Evolutionary conservation across 2,888 invertebrate species (phyloP).

Genomic region (Nemotelus nigrinus): DNA sequence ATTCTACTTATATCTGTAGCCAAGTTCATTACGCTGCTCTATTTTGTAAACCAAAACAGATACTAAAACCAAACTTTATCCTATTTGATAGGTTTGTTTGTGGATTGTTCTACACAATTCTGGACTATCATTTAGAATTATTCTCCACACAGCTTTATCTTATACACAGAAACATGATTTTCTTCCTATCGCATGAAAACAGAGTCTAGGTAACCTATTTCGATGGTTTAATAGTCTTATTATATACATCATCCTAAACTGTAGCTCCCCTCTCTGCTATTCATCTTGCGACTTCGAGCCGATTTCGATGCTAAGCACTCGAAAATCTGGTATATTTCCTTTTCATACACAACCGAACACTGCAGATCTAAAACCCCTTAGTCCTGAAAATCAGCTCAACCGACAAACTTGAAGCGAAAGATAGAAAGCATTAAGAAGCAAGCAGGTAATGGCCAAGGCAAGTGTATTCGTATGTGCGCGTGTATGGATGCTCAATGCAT

Average conservation of each 20-base stretch:
- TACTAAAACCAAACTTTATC: slow-evolving; percentile 28
- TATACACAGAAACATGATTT: background rate
- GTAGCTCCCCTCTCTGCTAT: slow-evolving; percentile 1
- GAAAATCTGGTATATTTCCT: slow-evolving; percentile 18
- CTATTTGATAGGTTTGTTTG: slow-evolving; percentile 43
- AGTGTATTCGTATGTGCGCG: background rate
- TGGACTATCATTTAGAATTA: slow-evolving; percentile 5
- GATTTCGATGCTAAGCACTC: background rate
- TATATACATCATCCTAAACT: background rate
- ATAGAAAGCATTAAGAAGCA: background rate
- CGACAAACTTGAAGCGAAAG: background rate
- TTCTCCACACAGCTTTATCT: background rate
- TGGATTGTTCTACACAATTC: slow-evolving; percentile 11
- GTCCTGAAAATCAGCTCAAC: slow-evolving; percentile 22
- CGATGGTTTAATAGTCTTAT: slow-evolving; percentile 24
- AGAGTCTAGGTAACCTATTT: slow-evolving; percentile 15
- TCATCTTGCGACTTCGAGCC: slow-evolving; percentile 23
- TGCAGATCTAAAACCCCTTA: slow-evolving; percentile 26
- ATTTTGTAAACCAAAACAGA: background rate
- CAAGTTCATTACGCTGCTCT: background rate
- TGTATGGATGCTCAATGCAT: background rate
- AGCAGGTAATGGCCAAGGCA: slow-evolving; percentile 1
- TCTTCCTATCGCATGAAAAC: slow-evolving; percentile 25
- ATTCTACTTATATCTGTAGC: too few species aligned
- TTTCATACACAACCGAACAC: slow-evolving; percentile 2